A percentile compares a stretch with the other conserved stretches of the same genome.
Conservation (phyloP, 1,140 invertebrate genomes). For the Gerris buenoi region DNA sequence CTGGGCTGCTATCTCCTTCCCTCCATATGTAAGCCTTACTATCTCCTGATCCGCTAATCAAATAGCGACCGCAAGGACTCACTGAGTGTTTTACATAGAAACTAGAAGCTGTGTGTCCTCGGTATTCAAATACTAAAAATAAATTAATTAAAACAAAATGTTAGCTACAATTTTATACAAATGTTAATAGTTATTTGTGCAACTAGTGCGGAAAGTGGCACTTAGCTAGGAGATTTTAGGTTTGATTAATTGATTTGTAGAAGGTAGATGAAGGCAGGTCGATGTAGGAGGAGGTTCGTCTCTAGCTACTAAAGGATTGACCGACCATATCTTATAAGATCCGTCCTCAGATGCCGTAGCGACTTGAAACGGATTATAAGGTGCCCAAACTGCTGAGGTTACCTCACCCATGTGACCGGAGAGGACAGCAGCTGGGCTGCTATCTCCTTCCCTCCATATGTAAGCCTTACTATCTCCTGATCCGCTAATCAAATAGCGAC, state of each 20-base stretch:
- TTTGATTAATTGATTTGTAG: neutral
- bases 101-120: constrained; percentile 54
- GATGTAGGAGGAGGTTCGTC: neutral
- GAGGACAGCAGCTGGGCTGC: constrained; percentile 43
- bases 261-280: neutral
- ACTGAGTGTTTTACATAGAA: constrained; percentile 71
- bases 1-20: constrained; percentile 34
- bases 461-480: constrained; percentile 71
- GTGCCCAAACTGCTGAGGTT: constrained; percentile 65
- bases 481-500: constrained; percentile 62
- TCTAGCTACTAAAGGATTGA: neutral
- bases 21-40: constrained; percentile 73
- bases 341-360: neutral
- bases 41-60: constrained; percentile 71
- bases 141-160: constrained; percentile 11
- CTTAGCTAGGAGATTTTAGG: too few relatives aligned
- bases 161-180: too few relatives aligned
- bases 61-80: constrained; percentile 59
- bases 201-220: too few relatives aligned
- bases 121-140: constrained; percentile 29
- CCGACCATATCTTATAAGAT: neutral
- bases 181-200: too few relatives aligned
- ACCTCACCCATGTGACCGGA: constrained; percentile 65
- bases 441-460: constrained; percentile 51
- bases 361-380: neutral